A percentile compares a stretch with the other conserved stretches of the same genome.
Evolutionary conservation across 2,888 invertebrate species (phyloP).

Genomic region (Cheilosia urbana): DNA sequence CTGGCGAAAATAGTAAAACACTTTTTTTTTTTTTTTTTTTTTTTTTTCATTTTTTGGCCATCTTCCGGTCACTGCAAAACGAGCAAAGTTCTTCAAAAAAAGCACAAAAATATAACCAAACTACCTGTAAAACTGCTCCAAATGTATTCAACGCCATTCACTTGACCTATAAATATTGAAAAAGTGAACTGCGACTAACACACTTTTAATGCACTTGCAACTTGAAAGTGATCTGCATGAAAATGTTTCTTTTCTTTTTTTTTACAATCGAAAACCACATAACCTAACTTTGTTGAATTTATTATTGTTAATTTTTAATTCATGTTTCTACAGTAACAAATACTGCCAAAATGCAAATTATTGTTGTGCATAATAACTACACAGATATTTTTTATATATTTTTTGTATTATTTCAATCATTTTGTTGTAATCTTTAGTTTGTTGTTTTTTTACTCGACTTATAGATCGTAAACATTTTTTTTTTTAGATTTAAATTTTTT

Average conservation of each 20-base stretch:
- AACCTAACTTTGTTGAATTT: not conserved
- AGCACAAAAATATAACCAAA: too few species aligned
- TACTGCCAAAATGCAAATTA: conserved; percentile 62
- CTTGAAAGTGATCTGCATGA: too few species aligned
- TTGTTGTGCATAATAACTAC: conserved; percentile 39
- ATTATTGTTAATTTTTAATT: not conserved
- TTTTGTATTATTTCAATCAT: not conserved
- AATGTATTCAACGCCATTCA: too few species aligned
- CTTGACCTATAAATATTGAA: too few species aligned
- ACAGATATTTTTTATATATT: conserved; percentile 38
- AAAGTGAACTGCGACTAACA: too few species aligned
- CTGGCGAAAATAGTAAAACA: too few species aligned
- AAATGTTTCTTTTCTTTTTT: too few species aligned
- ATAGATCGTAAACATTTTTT: conserved; percentile 2
- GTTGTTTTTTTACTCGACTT: conserved; percentile 8
- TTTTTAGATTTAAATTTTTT: too few species aligned
- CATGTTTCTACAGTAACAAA: conserved; percentile 37
- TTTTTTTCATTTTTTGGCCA: conserved; percentile 3
- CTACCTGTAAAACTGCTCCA: too few species aligned
- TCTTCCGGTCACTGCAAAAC: too few species aligned
- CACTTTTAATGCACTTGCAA: too few species aligned
- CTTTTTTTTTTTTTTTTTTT: not conserved
- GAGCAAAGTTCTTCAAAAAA: too few species aligned
- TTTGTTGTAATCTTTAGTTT: conserved; percentile 11
- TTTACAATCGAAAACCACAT: not conserved